Percentiles rank a stretch among this genome's conserved stretches.
Conservation (phyloP, 2,113 vertebrate genomes). For the Ceuthmochares aereus region DNA sequence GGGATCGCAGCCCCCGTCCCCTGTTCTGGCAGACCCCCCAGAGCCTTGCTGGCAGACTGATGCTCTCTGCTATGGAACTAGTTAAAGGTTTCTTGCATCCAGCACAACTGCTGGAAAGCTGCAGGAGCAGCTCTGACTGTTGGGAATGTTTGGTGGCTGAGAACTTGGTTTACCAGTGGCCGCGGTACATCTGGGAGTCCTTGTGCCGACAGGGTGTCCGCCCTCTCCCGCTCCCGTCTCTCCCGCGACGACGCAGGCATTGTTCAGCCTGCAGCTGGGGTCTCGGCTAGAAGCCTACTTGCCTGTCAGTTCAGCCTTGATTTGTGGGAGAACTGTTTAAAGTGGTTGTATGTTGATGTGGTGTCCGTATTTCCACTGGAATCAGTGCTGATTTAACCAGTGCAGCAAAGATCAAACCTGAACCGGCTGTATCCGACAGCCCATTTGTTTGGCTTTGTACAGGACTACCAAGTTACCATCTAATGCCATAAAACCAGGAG, state of each 20-base stretch:
- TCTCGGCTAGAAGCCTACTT: background rate
- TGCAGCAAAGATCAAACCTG: background rate
- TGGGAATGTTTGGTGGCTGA: fast-evolving
- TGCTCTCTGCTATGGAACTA: background rate
- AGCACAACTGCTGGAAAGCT: background rate
- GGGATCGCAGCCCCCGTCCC: background rate
- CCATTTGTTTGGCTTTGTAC: background rate
- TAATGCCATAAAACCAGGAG: background rate
- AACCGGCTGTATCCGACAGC: too few relatives aligned
- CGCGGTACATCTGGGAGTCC: background rate
- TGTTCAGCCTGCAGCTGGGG: background rate
- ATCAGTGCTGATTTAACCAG: background rate
- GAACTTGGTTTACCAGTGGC: background rate
- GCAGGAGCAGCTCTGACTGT: background rate
- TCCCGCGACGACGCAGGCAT: background rate
- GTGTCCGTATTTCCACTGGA: background rate
- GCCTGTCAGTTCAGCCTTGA: background rate
- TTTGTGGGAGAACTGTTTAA: background rate
- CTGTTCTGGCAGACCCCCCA: background rate
- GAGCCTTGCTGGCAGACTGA: fast-evolving
- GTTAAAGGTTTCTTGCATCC: background rate
- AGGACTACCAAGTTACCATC: fast-evolving
- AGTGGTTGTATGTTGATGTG: background rate
- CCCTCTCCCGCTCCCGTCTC: fast-evolving
- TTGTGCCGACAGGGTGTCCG: fast-evolving